phyloP scores from a whole-genome alignment of 2,888 invertebrate genomes.

The Papilio protenor region DNA sequence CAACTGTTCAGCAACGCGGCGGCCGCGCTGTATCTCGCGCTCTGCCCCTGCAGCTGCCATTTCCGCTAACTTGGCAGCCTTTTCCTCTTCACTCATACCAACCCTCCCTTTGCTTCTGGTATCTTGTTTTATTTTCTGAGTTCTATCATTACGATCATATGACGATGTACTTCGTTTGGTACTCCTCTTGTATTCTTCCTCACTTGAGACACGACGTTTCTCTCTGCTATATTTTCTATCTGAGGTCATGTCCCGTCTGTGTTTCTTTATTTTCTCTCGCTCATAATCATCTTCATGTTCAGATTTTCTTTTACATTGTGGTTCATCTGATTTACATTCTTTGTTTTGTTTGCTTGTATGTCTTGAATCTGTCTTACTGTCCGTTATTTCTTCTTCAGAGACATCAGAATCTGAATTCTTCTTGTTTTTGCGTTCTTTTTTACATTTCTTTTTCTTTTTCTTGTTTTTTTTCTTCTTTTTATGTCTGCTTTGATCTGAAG shows the following conservation, averaged over 20 bases:
- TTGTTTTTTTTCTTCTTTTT: slow-evolving; percentile 69
- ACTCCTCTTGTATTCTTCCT: slow-evolving; percentile 77
- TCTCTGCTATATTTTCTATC: slow-evolving; percentile 39
- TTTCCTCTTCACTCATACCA: slow-evolving; percentile 77
- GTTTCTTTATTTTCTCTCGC: slow-evolving; percentile 48
- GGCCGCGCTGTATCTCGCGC: slow-evolving; percentile 87
- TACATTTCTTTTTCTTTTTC: slow-evolving; percentile 56
- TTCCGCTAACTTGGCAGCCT: slow-evolving; percentile 85
- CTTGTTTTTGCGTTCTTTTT: slow-evolving; percentile 64
- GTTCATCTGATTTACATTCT: slow-evolving; percentile 38
- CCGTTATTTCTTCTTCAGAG: slow-evolving; percentile 9
- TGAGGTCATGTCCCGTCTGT: slow-evolving; percentile 43
- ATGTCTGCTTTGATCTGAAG: slow-evolving; percentile 56
- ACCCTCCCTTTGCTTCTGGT: slow-evolving; percentile 52
- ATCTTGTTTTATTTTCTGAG: slow-evolving; percentile 56
- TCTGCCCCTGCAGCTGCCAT: slow-evolving; percentile 93
- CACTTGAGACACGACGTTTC: slow-evolving; percentile 40
- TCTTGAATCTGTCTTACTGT: slow-evolving; percentile 37
- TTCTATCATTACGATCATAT: slow-evolving; percentile 48
- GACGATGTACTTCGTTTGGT: slow-evolving; percentile 53
- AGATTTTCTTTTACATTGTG: slow-evolving; percentile 43
- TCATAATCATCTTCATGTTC: slow-evolving; percentile 47
- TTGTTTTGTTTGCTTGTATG: slow-evolving; percentile 34
- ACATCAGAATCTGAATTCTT: slow-evolving; percentile 40
- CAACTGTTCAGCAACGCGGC: slow-evolving; percentile 86